These are phyloP conservation scores for Drosophila ambigua DNA, from an alignment of 1,140 invertebrate species.

Conservation along the genomic window DNA sequence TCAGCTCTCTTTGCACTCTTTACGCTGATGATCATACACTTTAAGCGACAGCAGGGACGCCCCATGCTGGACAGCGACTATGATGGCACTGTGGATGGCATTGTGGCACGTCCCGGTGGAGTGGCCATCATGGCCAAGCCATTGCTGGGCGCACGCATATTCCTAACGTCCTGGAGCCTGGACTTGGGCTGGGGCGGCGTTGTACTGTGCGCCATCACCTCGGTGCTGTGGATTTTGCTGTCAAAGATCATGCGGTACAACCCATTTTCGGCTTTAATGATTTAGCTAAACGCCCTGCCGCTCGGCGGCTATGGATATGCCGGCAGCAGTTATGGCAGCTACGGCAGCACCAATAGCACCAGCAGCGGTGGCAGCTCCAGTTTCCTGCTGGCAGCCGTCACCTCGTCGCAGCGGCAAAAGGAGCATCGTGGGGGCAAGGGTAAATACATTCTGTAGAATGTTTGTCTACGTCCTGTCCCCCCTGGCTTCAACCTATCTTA, in stretches of 20 bases:
- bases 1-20: slow-evolving; percentile 94
- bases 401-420: slow-evolving; percentile 70
- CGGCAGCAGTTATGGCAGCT: slow-evolving; percentile 58
- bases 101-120: slow-evolving; percentile 86
- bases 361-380: slow-evolving; percentile 64
- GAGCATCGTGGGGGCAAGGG: slow-evolving; percentile 65
- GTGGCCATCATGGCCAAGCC: slow-evolving; percentile 77
- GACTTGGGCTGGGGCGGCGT: slow-evolving; percentile 93
- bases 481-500: slow-evolving; percentile 2
- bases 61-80: slow-evolving; percentile 85
- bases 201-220: slow-evolving; percentile 90
- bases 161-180: slow-evolving; percentile 92
- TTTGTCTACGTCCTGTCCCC: neutral
- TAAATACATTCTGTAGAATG: slow-evolving; percentile 63
- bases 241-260: slow-evolving; percentile 96
- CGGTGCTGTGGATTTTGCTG: slow-evolving; percentile 92
- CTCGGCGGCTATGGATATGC: slow-evolving; percentile 67
- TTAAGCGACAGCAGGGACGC: slow-evolving; percentile 90
- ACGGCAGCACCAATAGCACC: slow-evolving; percentile 56
- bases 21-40: slow-evolving; percentile 94
- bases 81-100: slow-evolving; percentile 88
- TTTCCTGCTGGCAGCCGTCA: slow-evolving; percentile 58
- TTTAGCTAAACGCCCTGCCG: slow-evolving; percentile 85
- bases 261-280: slow-evolving; percentile 89
- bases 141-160: slow-evolving; percentile 87